A percentile compares a stretch with the other conserved stretches of the same genome.
phyloP scores from a whole-genome alignment of 1,140 invertebrate genomes.

The Trichonephila clavipes region DNA sequence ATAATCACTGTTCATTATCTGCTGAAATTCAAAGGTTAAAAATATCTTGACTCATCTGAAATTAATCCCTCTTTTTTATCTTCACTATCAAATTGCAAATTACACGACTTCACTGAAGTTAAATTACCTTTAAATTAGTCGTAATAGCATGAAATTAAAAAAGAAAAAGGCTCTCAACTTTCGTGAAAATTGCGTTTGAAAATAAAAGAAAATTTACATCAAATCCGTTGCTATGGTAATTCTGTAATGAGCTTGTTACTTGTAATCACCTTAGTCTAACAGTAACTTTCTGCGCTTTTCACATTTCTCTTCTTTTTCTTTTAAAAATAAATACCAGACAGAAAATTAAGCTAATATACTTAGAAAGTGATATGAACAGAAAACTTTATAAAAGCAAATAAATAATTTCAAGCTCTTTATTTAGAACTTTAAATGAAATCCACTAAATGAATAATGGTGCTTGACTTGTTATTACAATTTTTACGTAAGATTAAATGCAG shows the following conservation, averaged over 20 bases:
- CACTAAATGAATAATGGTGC: too few species aligned
- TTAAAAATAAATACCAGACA: neutral
- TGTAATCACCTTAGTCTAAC: neutral
- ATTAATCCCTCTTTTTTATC: neutral
- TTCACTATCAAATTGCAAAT: constrained; percentile 8
- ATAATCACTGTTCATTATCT: neutral
- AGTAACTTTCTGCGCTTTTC: neutral
- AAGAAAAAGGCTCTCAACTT: constrained; percentile 15
- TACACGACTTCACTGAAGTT: neutral
- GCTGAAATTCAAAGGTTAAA: neutral
- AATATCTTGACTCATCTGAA: neutral
- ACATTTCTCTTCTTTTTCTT: neutral
- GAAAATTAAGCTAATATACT: constrained; percentile 3
- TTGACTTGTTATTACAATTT: too few species aligned
- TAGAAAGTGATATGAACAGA: neutral
- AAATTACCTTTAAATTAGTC: constrained; percentile 25
- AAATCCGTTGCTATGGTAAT: neutral
- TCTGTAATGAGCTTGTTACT: constrained; percentile 25
- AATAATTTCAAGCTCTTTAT: too few species aligned
- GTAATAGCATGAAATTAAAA: constrained; percentile 9
- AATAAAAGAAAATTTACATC: neutral
- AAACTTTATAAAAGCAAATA: neutral
- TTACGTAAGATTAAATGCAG: too few species aligned
- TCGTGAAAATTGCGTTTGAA: neutral
- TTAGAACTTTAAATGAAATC: too few species aligned